Evolutionary conservation across 64 coral and sea anemone genomes (phyloP).

Genomic region (Astreopora myriophthalma): DNA sequence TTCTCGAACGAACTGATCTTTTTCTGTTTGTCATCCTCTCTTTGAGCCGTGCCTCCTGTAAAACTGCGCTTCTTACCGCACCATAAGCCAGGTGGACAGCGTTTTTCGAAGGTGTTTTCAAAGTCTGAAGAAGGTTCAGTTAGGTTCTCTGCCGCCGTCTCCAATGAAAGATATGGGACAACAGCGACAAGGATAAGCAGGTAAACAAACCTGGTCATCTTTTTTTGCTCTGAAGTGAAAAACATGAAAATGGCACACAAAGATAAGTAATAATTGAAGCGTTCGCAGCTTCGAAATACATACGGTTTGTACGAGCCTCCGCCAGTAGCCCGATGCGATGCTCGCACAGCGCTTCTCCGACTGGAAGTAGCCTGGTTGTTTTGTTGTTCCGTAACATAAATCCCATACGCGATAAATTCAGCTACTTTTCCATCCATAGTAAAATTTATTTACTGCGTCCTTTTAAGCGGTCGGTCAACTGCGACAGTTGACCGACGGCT

Average conservation of each 20-base stretch:
- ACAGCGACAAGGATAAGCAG: not conserved
- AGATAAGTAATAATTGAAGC: not conserved
- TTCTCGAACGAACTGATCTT: no score
- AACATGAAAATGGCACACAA: not conserved
- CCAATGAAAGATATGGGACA: not conserved
- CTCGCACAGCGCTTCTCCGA: no score
- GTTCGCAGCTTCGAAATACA: no score
- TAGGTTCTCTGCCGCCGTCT: not conserved
- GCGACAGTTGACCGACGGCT: no score
- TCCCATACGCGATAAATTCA: no score
- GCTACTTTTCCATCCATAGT: no score
- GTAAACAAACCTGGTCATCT: not conserved
- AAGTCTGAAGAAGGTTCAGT: not conserved
- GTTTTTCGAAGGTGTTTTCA: not conserved
- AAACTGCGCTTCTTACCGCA: conserved; percentile 22
- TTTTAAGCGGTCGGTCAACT: no score
- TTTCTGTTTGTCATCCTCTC: not conserved
- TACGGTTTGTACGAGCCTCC: no score
- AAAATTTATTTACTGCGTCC: no score
- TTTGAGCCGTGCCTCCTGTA: not conserved
- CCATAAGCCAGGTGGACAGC: conserved; percentile 33
- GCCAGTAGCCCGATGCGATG: no score
- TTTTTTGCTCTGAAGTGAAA: not conserved
- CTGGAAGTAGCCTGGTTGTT: no score
- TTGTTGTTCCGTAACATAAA: no score